A percentile compares a stretch with the other conserved stretches of the same genome.
Evolutionary conservation across 23 tunicate genomes (phyloP).

Genomic region (Diplosoma virens): DNA sequence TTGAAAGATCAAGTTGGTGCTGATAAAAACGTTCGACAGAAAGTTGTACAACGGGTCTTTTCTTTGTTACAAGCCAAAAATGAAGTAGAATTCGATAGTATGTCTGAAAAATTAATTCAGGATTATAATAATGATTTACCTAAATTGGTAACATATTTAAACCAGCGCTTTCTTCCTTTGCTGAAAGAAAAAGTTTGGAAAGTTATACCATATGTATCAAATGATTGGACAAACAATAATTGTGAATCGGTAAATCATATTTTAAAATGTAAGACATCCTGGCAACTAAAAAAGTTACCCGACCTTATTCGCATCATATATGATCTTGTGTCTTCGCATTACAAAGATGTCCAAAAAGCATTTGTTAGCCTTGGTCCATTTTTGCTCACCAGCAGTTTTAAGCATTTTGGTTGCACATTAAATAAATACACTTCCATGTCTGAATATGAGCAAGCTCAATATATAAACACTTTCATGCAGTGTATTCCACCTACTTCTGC

Average conservation of each 20-base stretch:
- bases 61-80: neutral
- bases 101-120: neutral
- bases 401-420: neutral
- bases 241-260: conserved; percentile 4
- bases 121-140: neutral
- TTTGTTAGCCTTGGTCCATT: neutral
- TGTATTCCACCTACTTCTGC: neutral
- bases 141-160: neutral
- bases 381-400: neutral
- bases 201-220: neutral
- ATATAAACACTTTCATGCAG: neutral
- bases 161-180: neutral
- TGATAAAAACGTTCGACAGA: neutral
- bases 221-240: neutral
- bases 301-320: neutral
- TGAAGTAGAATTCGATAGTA: neutral
- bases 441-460: neutral
- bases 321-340: neutral
- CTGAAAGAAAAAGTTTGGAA: neutral
- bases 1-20: neutral
- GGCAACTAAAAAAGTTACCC: conserved; percentile 7
- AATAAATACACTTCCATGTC: neutral
- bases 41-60: neutral
- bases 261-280: neutral
- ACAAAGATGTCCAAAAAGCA: neutral